phyloP scores from a whole-genome alignment of 1,140 invertebrate genomes.

The Brachionus rubens region DNA sequence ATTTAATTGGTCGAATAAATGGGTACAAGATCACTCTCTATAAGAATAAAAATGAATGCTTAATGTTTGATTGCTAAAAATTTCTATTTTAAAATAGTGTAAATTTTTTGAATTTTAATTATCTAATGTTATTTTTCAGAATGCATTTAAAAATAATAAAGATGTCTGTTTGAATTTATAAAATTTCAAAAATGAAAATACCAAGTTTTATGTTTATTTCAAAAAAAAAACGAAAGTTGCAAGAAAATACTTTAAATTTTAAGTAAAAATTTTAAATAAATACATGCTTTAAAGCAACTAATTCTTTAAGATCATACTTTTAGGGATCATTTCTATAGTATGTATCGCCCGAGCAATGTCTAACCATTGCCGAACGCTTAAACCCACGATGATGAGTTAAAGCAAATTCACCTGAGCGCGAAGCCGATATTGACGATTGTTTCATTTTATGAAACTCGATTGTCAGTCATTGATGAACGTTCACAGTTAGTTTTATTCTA shows the following conservation, averaged over 20 bases:
- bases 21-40: too few species aligned
- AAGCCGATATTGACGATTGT: conserved; percentile 15
- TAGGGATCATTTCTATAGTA: conserved; percentile 23
- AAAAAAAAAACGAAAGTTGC: too few species aligned
- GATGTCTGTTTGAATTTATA: too few species aligned
- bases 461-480: conserved; percentile 28
- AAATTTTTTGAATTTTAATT: too few species aligned
- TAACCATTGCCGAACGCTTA: neutral
- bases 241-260: neutral
- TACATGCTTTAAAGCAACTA: neutral
- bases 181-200: too few species aligned
- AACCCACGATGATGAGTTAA: conserved; percentile 26
- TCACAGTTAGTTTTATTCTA: conserved; percentile 5
- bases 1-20: too few species aligned
- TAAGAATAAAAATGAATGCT: too few species aligned
- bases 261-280: neutral
- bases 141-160: too few species aligned
- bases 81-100: too few species aligned
- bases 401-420: conserved; percentile 19
- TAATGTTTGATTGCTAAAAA: too few species aligned
- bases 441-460: neutral
- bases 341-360: conserved; percentile 4
- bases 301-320: conserved; percentile 10
- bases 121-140: too few species aligned
- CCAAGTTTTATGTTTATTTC: too few species aligned